Evolutionary conservation across 2,797 vertebrate species (phyloP).

Genomic region (Sciurus vulgaris): DNA sequence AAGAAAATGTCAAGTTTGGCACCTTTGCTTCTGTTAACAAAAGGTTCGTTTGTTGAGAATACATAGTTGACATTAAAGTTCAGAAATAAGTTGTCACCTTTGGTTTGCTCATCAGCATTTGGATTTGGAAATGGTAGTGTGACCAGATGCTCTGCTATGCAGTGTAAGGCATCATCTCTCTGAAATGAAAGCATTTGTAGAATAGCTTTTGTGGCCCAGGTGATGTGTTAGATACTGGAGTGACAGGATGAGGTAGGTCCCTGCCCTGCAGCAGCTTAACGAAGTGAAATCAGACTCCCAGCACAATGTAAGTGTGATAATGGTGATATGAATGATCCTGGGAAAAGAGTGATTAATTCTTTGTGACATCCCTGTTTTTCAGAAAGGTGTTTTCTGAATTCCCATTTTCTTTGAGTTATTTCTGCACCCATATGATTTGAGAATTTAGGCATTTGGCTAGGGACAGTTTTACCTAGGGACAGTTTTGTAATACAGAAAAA

Average conservation of each 20-base stretch:
- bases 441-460: conserved; percentile 58
- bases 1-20: conserved; percentile 15
- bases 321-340: neutral
- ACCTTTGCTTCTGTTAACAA: neutral
- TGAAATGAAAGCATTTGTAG: conserved; percentile 61
- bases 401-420: conserved; percentile 36
- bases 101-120: conserved; percentile 48
- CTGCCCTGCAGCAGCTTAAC: neutral
- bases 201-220: conserved; percentile 17
- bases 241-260: conserved; percentile 8
- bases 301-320: neutral
- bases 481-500: conserved; percentile 59
- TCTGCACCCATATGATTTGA: neutral
- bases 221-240: neutral
- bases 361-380: neutral
- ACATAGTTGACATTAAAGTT: neutral
- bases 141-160: conserved; percentile 48
- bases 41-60: conserved; percentile 10
- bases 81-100: neutral
- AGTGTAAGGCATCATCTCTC: conserved; percentile 26
- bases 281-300: neutral
- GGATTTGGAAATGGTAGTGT: conserved; percentile 50
- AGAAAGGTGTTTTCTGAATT: conserved; percentile 37
- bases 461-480: conserved; percentile 28
- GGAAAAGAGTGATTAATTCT: conserved; percentile 43